phyloP scores from a whole-genome alignment of 2,797 vertebrate genomes.

The Mormyrops boulengeri region DNA sequence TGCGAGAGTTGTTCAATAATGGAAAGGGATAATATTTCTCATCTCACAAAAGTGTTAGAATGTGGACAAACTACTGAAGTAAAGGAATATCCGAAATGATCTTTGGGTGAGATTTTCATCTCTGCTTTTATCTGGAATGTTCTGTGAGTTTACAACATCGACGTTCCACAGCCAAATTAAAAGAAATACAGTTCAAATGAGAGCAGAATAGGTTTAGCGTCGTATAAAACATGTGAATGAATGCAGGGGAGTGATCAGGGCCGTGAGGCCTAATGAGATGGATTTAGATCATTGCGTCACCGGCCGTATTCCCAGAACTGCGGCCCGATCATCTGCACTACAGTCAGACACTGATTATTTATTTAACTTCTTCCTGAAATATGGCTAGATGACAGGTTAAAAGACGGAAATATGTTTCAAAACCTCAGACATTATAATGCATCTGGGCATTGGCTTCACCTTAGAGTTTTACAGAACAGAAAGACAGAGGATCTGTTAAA shows the following conservation, averaged over 20 bases:
- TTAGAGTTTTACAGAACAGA: slow-evolving; percentile 9
- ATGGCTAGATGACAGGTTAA: slow-evolving; percentile 15
- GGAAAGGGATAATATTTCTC: slow-evolving; percentile 10
- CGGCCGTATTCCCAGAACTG: slow-evolving; percentile 20
- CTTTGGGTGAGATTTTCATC: not conserved
- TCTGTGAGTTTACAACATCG: not conserved
- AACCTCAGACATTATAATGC: slow-evolving; percentile 13
- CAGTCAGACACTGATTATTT: slow-evolving; percentile 20
- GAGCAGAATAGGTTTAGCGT: not conserved
- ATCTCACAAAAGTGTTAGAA: not conserved
- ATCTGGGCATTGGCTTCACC: slow-evolving; percentile 16
- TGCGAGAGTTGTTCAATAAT: slow-evolving; percentile 21
- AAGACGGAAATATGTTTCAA: slow-evolving; percentile 18
- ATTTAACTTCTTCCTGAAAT: slow-evolving; percentile 20
- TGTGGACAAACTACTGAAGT: not conserved
- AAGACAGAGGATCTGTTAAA: slow-evolving; percentile 12
- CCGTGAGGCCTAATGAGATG: slow-evolving; percentile 23
- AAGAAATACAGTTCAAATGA: not conserved
- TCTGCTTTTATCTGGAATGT: not conserved
- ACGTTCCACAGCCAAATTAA: not conserved
- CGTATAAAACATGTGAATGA: slow-evolving; percentile 19
- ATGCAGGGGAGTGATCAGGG: slow-evolving; percentile 8
- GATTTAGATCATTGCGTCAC: slow-evolving; percentile 27
- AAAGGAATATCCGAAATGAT: slow-evolving; percentile 2
- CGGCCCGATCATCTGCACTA: slow-evolving; percentile 26